Conservation (phyloP, 2,797 vertebrate species). For the Knipowitschia caucasica region DNA sequence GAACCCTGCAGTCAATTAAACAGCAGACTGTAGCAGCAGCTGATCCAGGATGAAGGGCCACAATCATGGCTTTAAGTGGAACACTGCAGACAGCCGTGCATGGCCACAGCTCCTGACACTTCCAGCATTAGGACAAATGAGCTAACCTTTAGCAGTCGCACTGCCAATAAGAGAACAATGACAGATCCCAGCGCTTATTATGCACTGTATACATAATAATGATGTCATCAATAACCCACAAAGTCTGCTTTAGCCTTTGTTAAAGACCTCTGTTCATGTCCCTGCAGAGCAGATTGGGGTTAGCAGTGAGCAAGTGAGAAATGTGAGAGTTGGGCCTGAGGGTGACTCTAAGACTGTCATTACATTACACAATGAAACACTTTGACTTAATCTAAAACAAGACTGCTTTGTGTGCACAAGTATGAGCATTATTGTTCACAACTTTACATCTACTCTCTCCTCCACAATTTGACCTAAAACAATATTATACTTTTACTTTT, state of each 20-base stretch:
- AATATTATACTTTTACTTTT: no score
- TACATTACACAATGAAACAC: no score
- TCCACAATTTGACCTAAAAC: no score
- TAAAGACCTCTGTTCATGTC: conserved; percentile 72
- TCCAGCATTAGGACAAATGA: conserved; percentile 84
- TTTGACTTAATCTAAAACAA: no score
- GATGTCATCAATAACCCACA: conserved; percentile 82
- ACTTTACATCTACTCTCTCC: no score
- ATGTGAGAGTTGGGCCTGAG: no score
- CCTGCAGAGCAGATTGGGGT: conserved; percentile 62
- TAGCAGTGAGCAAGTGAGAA: conserved; percentile 56
- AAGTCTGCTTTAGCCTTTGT: conserved; percentile 44
- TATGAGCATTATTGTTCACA: no score
- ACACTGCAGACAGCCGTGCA: conserved; percentile 69
- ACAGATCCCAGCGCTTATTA: conserved; percentile 81
- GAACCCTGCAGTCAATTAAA: conserved; percentile 51
- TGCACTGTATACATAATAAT: conserved; percentile 82
- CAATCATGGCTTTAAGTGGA: conserved; percentile 74
- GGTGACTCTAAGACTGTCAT: no score
- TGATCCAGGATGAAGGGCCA: conserved; percentile 69
- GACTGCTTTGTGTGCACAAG: no score
- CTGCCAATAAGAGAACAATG: conserved; percentile 81
- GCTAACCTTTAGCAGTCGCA: conserved; percentile 82
- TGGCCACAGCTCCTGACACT: conserved; percentile 75
- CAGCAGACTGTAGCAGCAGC: conserved; percentile 69